These are phyloP conservation scores for Ardeotis arabs DNA, from an alignment of 2,113 vertebrate genomes.

Conservation along the genomic window DNA sequence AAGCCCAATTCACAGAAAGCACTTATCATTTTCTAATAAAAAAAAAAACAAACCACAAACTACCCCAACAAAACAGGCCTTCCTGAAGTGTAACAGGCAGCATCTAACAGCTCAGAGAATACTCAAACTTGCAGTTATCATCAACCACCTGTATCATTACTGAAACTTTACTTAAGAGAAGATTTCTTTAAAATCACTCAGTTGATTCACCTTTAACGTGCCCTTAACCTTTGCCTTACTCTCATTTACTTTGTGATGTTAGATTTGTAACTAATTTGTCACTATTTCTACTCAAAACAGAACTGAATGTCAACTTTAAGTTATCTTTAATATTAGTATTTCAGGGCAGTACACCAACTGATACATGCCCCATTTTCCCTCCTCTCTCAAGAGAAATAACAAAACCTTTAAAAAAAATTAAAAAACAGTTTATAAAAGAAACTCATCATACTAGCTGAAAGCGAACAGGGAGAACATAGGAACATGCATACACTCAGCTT, in stretches of 20 bases:
- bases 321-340: background rate
- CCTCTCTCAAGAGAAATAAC: background rate
- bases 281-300: background rate
- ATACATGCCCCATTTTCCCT: fast-evolving
- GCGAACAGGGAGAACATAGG: background rate
- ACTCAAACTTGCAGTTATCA: background rate
- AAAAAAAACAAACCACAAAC: background rate
- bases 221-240: background rate
- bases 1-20: background rate
- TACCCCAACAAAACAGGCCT: background rate
- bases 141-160: background rate
- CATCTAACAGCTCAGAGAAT: background rate
- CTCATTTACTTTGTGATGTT: background rate
- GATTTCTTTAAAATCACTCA: background rate
- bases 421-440: background rate
- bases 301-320: background rate
- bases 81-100: background rate
- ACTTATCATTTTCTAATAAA: background rate
- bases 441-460: background rate
- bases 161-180: background rate
- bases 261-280: background rate
- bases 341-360: background rate
- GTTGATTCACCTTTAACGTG: background rate
- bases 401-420: background rate
- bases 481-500: background rate